These are phyloP conservation scores for Esox lucius DNA, from an alignment of 2,797 vertebrate species.

Conservation along the genomic window DNA sequence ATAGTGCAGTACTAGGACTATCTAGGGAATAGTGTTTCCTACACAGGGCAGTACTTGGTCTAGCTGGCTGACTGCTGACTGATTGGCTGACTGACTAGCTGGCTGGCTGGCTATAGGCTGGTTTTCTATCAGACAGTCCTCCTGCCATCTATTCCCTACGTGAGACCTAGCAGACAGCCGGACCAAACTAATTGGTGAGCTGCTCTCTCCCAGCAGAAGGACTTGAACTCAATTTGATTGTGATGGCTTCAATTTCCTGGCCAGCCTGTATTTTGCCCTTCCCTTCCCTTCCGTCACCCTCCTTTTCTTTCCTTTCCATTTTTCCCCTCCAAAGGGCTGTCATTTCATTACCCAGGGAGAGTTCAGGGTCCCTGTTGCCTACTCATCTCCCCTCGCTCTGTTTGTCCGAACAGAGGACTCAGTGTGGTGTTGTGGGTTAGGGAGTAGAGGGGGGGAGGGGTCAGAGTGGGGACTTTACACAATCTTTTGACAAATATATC, in stretches of 20 bases:
- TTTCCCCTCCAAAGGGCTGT: slow-evolving; percentile 59
- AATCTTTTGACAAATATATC: too few species aligned
- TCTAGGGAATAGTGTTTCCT: too few species aligned
- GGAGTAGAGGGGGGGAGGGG: not conserved
- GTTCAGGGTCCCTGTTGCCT: slow-evolving; percentile 55
- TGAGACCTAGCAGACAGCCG: slow-evolving; percentile 61
- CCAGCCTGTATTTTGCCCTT: slow-evolving; percentile 54
- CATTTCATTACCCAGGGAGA: slow-evolving; percentile 75
- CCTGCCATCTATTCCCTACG: slow-evolving; percentile 71
- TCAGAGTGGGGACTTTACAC: not conserved
- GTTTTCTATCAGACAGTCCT: slow-evolving; percentile 68
- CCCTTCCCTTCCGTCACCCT: not conserved
- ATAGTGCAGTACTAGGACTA: too few species aligned
- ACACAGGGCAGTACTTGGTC: too few species aligned
- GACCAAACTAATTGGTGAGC: slow-evolving; percentile 81
- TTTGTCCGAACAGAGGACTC: not conserved
- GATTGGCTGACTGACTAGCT: not conserved
- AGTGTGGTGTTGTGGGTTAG: not conserved
- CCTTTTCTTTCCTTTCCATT: slow-evolving; percentile 42
- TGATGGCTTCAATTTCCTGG: slow-evolving; percentile 84
- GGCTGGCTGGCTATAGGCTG: slow-evolving; percentile 57
- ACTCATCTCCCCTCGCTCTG: slow-evolving; percentile 48
- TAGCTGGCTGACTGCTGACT: too few species aligned
- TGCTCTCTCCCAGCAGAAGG: slow-evolving; percentile 80
- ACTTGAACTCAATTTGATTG: slow-evolving; percentile 85